Evolutionary conservation across 2,113 vertebrate species (phyloP).

Genomic region (Apteryx owenii): DNA sequence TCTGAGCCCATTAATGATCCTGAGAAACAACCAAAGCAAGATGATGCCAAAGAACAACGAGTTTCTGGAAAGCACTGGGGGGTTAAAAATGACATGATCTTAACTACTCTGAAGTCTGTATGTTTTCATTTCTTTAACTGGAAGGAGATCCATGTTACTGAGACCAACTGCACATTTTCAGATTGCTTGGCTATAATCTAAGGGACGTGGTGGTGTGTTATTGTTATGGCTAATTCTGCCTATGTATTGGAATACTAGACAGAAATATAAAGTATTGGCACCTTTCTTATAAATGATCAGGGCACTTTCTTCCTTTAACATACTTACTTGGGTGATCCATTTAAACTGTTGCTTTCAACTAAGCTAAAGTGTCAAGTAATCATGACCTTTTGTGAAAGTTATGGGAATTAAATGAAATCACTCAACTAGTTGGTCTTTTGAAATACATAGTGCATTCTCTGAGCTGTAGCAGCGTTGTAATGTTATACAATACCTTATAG

Average conservation of each 20-base stretch:
- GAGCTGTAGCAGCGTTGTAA: not conserved
- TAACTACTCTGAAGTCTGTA: constrained; percentile 21
- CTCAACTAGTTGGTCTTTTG: not conserved
- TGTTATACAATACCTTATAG: not conserved
- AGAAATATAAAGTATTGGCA: not conserved
- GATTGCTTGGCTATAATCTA: not conserved
- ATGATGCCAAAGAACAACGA: not conserved
- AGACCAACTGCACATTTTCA: not conserved
- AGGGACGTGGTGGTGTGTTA: not conserved
- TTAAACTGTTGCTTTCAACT: constrained; percentile 13
- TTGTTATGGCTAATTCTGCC: constrained; percentile 61
- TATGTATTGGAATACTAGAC: not conserved
- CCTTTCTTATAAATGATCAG: not conserved
- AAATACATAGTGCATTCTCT: not conserved
- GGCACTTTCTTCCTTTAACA: not conserved
- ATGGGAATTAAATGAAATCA: constrained; percentile 1
- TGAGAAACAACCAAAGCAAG: constrained; percentile 12
- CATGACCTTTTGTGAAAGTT: not conserved
- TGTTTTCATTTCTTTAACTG: constrained; percentile 55
- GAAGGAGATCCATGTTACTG: not conserved
- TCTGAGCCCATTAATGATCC: not conserved
- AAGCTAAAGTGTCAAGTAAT: not conserved
- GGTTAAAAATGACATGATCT: not conserved
- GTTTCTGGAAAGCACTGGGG: not conserved
- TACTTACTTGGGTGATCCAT: not conserved